Conservation (phyloP, 2,797 vertebrate species). For the Threskiornis aethiopicus region DNA sequence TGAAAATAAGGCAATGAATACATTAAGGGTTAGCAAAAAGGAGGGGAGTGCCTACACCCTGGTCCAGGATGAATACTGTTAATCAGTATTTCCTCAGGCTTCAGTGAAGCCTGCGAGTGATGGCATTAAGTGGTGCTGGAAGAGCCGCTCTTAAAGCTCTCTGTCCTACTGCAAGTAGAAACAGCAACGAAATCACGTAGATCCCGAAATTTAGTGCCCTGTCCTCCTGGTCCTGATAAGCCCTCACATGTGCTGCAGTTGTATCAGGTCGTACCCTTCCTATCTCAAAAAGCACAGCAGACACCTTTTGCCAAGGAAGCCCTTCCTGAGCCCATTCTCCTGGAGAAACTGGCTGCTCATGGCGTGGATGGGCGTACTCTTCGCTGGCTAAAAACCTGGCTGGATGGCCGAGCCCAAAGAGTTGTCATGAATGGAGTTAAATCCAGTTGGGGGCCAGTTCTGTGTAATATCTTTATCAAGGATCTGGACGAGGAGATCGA, state of each 20-base stretch:
- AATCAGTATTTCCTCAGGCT: conserved; percentile 26
- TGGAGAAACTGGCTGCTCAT: neutral
- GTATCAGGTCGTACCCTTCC: fast-evolving
- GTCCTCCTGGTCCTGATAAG: neutral
- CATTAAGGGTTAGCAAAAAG: conserved; percentile 73
- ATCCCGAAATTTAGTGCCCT: neutral
- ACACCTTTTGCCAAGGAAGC: neutral
- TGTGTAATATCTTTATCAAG: neutral
- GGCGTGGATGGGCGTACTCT: neutral
- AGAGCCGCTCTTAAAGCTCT: neutral
- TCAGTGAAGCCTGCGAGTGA: neutral
- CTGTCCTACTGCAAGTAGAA: neutral
- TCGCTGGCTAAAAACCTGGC: neutral
- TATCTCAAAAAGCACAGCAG: neutral
- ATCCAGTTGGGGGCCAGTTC: fast-evolving
- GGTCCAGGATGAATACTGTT: neutral
- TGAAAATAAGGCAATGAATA: conserved; percentile 89
- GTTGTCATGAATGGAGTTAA: neutral
- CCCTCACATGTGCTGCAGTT: neutral
- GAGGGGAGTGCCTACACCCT: conserved; percentile 9
- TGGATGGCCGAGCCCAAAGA: neutral
- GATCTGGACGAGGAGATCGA: fast-evolving
- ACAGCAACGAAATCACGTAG: neutral
- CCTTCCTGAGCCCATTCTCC: neutral
- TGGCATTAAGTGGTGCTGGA: neutral